These are phyloP conservation scores for Trypoxylus dichotomus DNA, from an alignment of 1,140 invertebrate genomes.

Conservation along the genomic window DNA sequence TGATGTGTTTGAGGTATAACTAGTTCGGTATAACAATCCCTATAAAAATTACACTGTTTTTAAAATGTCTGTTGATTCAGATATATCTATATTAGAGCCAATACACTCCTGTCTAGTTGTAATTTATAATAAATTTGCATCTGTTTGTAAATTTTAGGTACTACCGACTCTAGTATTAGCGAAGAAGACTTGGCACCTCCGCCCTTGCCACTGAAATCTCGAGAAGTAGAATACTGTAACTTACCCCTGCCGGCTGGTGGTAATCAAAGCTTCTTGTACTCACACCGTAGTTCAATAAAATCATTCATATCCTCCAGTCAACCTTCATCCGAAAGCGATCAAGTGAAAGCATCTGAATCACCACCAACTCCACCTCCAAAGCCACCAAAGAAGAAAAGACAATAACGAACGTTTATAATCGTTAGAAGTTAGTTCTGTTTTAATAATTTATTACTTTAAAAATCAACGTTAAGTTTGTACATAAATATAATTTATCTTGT, in stretches of 20 bases:
- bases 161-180: constrained; percentile 67
- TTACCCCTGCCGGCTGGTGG: constrained; percentile 35
- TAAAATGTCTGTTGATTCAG: too few species aligned
- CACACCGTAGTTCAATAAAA: constrained; percentile 35
- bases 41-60: too few species aligned
- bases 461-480: constrained; percentile 3
- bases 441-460: constrained; percentile 22
- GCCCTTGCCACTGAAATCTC: constrained; percentile 68
- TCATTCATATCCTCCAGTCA: constrained; percentile 37
- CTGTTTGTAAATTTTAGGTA: constrained; percentile 52
- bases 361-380: constrained; percentile 64
- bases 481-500: constrained; percentile 11
- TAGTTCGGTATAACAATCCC: too few species aligned
- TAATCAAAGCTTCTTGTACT: constrained; percentile 48
- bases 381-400: constrained; percentile 55
- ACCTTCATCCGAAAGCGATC: constrained; percentile 17
- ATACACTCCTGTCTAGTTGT: too few species aligned
- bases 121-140: too few species aligned
- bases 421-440: neutral
- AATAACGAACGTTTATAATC: neutral
- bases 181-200: constrained; percentile 69
- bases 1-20: too few species aligned
- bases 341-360: constrained; percentile 47
- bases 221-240: constrained; percentile 47
- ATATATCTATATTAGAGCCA: too few species aligned